A percentile compares a stretch with the other conserved stretches of the same genome.
Evolutionary conservation across 2,113 vertebrate genomes (phyloP).

Genomic region (Willisornis vidua): DNA sequence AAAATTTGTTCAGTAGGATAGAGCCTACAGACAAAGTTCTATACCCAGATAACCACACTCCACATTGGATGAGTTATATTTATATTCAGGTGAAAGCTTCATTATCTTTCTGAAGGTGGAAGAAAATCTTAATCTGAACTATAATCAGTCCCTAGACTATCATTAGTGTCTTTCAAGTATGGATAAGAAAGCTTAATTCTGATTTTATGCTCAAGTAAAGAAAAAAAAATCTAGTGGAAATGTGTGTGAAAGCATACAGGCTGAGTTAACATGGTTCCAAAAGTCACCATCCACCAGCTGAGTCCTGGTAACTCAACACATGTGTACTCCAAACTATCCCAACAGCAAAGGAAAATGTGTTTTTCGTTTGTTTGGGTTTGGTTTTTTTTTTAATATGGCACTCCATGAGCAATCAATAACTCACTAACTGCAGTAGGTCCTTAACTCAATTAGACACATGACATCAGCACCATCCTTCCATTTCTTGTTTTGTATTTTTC

Average conservation of each 20-base stretch:
- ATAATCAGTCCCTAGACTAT: constrained; percentile 10
- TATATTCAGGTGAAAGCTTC: neutral
- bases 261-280: neutral
- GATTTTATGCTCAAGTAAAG: constrained; percentile 7
- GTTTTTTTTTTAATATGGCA: neutral
- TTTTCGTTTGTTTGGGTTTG: neutral
- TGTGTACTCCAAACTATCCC: neutral
- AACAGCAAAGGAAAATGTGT: neutral
- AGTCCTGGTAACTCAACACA: neutral
- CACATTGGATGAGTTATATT: neutral
- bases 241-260: neutral
- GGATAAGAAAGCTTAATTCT: constrained; percentile 34
- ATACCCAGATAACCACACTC: neutral
- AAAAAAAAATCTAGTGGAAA: constrained; percentile 11
- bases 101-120: constrained; percentile 1
- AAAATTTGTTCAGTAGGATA: neutral
- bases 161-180: constrained; percentile 20
- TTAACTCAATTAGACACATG: neutral
- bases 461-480: rapidly evolving
- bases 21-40: neutral
- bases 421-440: neutral
- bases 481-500: neutral
- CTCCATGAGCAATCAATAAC: neutral
- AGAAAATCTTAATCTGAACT: constrained; percentile 14
- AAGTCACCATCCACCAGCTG: neutral